Evolutionary conservation across 2,888 invertebrate species (phyloP).

Genomic region (Formica aserva): DNA sequence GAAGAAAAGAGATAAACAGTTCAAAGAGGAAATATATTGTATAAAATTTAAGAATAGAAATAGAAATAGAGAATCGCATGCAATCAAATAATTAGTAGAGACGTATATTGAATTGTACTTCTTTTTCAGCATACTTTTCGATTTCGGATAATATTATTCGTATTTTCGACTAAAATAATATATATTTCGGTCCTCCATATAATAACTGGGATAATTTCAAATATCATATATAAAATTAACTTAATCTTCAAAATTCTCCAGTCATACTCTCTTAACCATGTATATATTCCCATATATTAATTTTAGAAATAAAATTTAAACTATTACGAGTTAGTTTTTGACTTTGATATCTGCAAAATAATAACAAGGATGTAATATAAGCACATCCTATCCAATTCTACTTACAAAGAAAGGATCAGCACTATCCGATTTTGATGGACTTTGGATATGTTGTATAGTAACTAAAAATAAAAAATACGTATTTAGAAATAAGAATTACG

Average conservation of each 20-base stretch:
- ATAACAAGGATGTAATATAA: not conserved
- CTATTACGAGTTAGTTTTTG: not conserved
- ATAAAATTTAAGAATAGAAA: constrained; percentile 33
- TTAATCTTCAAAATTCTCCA: not conserved
- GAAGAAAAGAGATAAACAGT: constrained; percentile 32
- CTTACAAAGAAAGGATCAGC: not conserved
- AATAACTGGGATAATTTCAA: not conserved
- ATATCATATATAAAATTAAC: not conserved
- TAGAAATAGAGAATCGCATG: constrained; percentile 65
- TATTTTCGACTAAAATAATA: constrained; percentile 13
- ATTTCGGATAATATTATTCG: constrained; percentile 14
- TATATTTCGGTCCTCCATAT: not conserved
- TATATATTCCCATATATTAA: not conserved
- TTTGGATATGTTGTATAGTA: not conserved
- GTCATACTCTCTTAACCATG: not conserved
- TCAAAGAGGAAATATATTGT: constrained; percentile 17
- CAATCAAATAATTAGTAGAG: constrained; percentile 60
- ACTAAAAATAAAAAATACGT: not conserved
- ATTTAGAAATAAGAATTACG: not conserved
- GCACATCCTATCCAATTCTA: not conserved
- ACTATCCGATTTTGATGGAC: not conserved
- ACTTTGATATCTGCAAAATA: not conserved
- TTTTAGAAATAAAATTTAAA: not conserved
- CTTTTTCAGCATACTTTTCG: constrained; percentile 67
- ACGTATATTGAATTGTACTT: constrained; percentile 73